Percentiles rank a stretch among this genome's conserved stretches.
phyloP scores from a whole-genome alignment of 2,797 vertebrate species.

The Lutjanus campechanus region DNA sequence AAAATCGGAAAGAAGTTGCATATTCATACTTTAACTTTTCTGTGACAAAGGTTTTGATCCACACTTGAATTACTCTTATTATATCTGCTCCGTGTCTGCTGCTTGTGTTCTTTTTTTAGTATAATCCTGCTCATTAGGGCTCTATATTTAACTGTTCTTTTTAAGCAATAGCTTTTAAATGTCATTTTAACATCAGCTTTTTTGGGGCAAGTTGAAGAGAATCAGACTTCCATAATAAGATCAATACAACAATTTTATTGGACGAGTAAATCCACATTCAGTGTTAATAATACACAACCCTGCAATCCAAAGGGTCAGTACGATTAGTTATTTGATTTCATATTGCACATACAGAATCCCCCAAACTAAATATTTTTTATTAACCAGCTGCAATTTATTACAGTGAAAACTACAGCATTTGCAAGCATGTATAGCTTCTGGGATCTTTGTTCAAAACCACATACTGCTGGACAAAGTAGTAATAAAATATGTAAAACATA shows the following conservation, averaged over 20 bases:
- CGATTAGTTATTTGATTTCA: neutral
- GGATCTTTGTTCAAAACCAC: neutral
- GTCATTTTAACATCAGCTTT: conserved; percentile 21
- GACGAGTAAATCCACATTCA: neutral
- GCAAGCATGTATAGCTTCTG: no score
- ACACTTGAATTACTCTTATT: conserved; percentile 10
- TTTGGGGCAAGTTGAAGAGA: conserved; percentile 23
- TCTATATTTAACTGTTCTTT: conserved; percentile 61
- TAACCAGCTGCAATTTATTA: no score
- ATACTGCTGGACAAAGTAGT: neutral
- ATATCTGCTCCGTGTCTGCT: neutral
- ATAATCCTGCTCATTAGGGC: conserved; percentile 35
- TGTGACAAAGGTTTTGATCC: conserved; percentile 32
- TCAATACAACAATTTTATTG: conserved; percentile 1
- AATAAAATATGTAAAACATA: neutral
- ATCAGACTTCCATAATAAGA: conserved; percentile 13
- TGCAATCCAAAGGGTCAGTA: neutral
- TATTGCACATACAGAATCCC: neutral
- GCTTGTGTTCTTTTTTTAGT: conserved; percentile 38
- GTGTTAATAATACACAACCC: neutral
- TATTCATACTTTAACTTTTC: conserved; percentile 7
- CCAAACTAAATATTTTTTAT: neutral
- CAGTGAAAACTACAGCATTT: no score
- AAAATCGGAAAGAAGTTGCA: conserved; percentile 3
- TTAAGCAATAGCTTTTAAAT: conserved; percentile 1